phyloP scores from a whole-genome alignment of 2,888 invertebrate species.

The Drosophila borealis region DNA sequence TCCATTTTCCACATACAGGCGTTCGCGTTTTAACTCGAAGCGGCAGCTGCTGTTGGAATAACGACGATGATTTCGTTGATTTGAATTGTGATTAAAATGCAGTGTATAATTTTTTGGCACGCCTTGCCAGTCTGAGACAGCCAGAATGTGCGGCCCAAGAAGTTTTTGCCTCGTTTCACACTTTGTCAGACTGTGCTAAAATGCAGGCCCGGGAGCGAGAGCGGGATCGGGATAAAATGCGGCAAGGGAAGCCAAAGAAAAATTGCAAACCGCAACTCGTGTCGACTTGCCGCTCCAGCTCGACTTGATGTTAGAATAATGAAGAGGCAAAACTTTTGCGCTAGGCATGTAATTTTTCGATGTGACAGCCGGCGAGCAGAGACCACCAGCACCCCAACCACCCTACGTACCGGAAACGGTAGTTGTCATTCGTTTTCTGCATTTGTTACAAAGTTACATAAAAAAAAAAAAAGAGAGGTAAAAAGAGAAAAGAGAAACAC shows the following conservation, averaged over 20 bases:
- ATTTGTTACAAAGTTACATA: conserved; percentile 75
- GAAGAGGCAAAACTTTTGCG: conserved; percentile 83
- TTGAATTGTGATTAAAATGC: conserved; percentile 83
- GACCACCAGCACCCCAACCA: not conserved
- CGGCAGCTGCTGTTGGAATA: conserved; percentile 63
- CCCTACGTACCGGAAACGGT: conserved; percentile 60
- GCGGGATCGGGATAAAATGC: conserved; percentile 1
- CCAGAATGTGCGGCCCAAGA: conserved; percentile 69
- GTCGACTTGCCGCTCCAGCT: conserved; percentile 69
- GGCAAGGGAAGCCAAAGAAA: conserved; percentile 61
- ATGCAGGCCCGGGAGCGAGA: conserved; percentile 7
- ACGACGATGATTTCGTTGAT: conserved; percentile 80
- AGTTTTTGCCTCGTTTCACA: conserved; percentile 74
- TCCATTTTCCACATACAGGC: conserved; percentile 48
- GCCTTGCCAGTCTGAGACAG: conserved; percentile 44
- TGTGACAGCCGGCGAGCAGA: conserved; percentile 81
- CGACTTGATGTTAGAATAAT: conserved; percentile 83
- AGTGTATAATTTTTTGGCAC: conserved; percentile 76
- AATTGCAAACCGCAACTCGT: conserved; percentile 81
- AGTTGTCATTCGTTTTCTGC: conserved; percentile 81
- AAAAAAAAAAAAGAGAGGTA: conserved; percentile 32
- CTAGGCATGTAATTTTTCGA: conserved; percentile 83
- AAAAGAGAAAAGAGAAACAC: conserved; percentile 45
- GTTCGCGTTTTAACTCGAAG: conserved; percentile 34
- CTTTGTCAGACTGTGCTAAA: conserved; percentile 65